These are phyloP conservation scores for Lucinisca nassula DNA, from an alignment of 2,888 invertebrate species.

Conservation along the genomic window DNA sequence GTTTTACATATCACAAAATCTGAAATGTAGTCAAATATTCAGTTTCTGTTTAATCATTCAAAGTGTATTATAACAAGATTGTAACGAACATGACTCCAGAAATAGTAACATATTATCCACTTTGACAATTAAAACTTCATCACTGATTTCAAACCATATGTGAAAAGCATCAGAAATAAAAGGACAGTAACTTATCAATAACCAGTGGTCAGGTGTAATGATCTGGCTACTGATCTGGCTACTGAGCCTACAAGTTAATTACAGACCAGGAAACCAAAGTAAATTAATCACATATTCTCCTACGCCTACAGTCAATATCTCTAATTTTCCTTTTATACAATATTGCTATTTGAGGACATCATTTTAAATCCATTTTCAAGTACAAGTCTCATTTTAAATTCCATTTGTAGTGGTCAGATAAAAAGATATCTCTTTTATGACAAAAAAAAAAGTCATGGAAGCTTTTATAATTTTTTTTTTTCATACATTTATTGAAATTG, in stretches of 20 bases:
- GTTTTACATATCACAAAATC: no score
- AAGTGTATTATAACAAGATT: no score
- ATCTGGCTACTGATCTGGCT: not conserved
- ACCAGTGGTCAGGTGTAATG: not conserved
- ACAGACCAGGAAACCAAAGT: not conserved
- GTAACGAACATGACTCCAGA: no score
- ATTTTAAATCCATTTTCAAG: constrained; percentile 3
- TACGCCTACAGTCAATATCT: not conserved
- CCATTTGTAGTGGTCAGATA: not conserved
- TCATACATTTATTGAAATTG: not conserved
- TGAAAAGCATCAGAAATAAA: not conserved
- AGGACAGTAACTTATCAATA: not conserved
- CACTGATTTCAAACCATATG: not conserved
- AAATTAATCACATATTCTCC: not conserved
- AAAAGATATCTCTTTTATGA: not conserved
- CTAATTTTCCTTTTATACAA: constrained; percentile 1
- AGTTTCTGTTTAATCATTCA: no score
- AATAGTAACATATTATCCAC: no score
- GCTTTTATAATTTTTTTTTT: not conserved
- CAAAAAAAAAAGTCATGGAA: not conserved
- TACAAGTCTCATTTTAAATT: not conserved
- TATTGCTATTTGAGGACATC: not conserved
- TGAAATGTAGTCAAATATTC: no score
- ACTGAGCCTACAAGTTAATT: not conserved
- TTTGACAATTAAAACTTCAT: no score